Evolutionary conservation across 2,797 vertebrate genomes (phyloP), one percentile per base, ranked within the genome.

Genomic region (Pyrocephalus nanus): DNA sequence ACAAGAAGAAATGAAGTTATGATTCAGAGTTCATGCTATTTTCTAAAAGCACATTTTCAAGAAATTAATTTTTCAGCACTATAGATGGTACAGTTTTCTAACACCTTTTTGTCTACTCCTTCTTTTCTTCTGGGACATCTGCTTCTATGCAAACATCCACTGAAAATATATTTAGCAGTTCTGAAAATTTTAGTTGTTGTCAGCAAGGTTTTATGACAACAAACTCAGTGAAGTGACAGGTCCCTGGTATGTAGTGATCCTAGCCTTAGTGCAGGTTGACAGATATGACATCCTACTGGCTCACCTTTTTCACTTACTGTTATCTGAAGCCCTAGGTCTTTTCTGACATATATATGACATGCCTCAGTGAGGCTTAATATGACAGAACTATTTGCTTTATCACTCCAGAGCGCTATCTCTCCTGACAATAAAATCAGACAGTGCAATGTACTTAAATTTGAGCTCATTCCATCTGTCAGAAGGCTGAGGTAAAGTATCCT

Each of bases 301-400:
- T 98, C 94, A 95, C 96, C 97, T 98, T 97, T 98, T 98, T 98
- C 98, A 97, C 97, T 97, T 98, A 98, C 98, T 98, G 98, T 92
- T 95, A 90, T 96, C 66, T 58, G 97, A 97, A 97, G 92, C 95
- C 66, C 93, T 95, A 92, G 93, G 95, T 97, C 92, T 95, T 94
- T 95, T 82, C 95, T 94, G 83, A 96, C 94, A 93, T 91, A 36
- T 90, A 92, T 53, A 29, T 97, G 81, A 89, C 93, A 73, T 96
- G 94, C 87, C 93, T 60, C 84, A 48, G 22, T 2, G 6, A 97
- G 83, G 93, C 95, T 92, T 94, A 97, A 97, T 96, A 93, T 98
- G 98, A 98, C 98, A 97, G 97, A 92, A 96, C 69, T 95, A 95
- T 98, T 98, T 98, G 96, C 95, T 95, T 90, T 94, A 18, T 95